Conservation (phyloP, 2,888 invertebrate genomes). For the Cremastobaeus sp. region DNA sequence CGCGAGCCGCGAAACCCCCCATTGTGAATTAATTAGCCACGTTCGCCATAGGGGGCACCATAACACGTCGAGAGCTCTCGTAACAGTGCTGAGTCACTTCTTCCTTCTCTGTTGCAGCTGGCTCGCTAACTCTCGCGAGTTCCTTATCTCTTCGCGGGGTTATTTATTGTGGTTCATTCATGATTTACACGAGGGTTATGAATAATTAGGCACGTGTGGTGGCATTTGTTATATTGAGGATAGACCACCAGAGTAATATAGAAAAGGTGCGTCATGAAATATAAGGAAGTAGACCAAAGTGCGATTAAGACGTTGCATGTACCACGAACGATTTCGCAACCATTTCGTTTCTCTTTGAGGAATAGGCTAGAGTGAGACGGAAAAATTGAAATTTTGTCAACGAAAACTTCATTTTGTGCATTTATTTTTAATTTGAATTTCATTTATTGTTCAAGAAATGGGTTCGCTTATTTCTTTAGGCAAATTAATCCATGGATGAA, state of each 20-base stretch:
- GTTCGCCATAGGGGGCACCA: conserved; percentile 66
- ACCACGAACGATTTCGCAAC: too few relatives aligned
- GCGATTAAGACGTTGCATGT: too few relatives aligned
- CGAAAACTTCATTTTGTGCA: too few relatives aligned
- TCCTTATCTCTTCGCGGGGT: conserved; percentile 35
- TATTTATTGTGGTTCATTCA: conserved; percentile 53
- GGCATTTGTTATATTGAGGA: too few relatives aligned
- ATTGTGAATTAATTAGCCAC: conserved; percentile 74
- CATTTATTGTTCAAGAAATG: too few relatives aligned
- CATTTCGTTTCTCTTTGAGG: too few relatives aligned
- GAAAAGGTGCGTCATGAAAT: background rate
- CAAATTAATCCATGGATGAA: background rate
- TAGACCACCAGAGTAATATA: conserved; percentile 17
- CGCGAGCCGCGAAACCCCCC: conserved; percentile 66
- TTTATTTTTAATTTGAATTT: too few relatives aligned
- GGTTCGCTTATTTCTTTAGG: too few relatives aligned
- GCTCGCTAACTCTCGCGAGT: conserved; percentile 45
- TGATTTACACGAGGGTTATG: conserved; percentile 54
- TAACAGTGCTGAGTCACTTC: conserved; percentile 67
- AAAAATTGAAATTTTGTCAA: too few relatives aligned
- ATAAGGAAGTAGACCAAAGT: background rate
- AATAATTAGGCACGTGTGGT: conserved; percentile 51
- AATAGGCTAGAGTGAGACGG: too few relatives aligned
- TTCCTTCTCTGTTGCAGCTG: conserved; percentile 48
- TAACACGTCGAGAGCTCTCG: conserved; percentile 60